These are phyloP conservation scores for Eleutherodactylus coqui DNA, from an alignment of 2,797 vertebrate species.

Conservation along the genomic window DNA sequence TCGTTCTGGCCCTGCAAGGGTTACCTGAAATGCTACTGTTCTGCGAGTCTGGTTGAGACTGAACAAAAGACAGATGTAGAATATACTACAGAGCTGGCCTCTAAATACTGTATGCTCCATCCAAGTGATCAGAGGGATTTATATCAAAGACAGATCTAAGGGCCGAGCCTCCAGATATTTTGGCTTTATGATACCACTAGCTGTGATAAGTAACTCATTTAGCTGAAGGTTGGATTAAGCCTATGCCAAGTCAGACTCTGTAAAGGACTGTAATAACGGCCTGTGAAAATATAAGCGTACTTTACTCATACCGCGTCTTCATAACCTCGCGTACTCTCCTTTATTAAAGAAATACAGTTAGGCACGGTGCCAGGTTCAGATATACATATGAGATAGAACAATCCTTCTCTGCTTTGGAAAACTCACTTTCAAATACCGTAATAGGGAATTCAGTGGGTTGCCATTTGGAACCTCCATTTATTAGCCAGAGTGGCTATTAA, in stretches of 20 bases:
- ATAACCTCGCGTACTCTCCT: background rate
- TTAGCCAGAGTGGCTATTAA: background rate
- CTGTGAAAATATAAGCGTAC: background rate
- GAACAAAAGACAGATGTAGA: constrained; percentile 48
- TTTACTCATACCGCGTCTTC: background rate
- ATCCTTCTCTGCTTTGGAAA: background rate
- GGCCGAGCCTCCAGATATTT: constrained; percentile 45
- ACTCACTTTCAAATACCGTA: background rate
- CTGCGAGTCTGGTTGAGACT: background rate
- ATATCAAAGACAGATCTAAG: constrained; percentile 48
- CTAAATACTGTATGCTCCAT: constrained; percentile 10
- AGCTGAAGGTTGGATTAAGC: constrained; percentile 35
- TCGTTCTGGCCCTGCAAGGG: constrained; percentile 12
- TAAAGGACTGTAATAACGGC: constrained; percentile 6
- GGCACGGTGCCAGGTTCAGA: background rate
- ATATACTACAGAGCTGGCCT: constrained; percentile 19
- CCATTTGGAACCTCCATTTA: background rate
- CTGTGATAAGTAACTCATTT: constrained; percentile 53
- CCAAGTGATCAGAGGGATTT: constrained; percentile 43
- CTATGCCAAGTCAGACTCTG: constrained; percentile 29
- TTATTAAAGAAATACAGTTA: background rate
- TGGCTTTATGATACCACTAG: constrained; percentile 44
- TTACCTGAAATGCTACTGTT: constrained; percentile 47
- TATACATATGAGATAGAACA: background rate
- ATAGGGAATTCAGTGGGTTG: background rate